phyloP scores from a whole-genome alignment of 2,888 invertebrate species.

The Neoscelio sp. region DNA sequence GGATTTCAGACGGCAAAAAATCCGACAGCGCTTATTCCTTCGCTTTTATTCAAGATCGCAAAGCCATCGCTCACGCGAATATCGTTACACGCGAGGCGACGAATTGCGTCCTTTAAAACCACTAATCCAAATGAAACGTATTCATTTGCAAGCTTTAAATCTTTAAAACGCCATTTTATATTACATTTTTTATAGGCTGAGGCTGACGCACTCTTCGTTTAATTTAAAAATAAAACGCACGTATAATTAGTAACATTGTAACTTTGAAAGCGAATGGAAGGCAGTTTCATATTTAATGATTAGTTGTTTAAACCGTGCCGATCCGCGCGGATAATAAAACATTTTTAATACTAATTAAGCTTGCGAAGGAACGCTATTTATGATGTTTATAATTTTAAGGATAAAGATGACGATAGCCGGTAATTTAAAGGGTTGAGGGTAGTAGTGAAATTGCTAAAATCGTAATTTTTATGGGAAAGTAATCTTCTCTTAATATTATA shows the following conservation, averaged over 20 bases:
- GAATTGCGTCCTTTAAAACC: slow-evolving; percentile 20
- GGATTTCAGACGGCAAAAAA: too few relatives aligned
- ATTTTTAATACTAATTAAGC: slow-evolving; percentile 25
- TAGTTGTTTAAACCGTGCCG: slow-evolving; percentile 11
- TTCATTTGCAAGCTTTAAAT: slow-evolving; percentile 36
- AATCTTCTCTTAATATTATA: too few relatives aligned
- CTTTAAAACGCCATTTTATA: slow-evolving; percentile 7
- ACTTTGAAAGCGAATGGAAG: slow-evolving; percentile 9
- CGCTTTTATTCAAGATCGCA: too few relatives aligned
- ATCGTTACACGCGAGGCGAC: not conserved
- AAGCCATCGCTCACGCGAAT: not conserved
- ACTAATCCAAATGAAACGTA: slow-evolving; percentile 38
- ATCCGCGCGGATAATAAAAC: slow-evolving; percentile 7
- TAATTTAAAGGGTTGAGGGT: too few relatives aligned
- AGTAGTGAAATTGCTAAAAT: too few relatives aligned
- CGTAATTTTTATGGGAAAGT: too few relatives aligned
- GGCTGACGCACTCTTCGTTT: too few relatives aligned
- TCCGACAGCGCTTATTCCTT: too few relatives aligned
- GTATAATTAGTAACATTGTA: slow-evolving; percentile 20
- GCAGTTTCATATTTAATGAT: slow-evolving; percentile 21
- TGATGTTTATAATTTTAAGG: too few relatives aligned
- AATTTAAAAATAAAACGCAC: slow-evolving; percentile 27
- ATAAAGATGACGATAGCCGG: too few relatives aligned
- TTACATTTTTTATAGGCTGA: slow-evolving; percentile 8
- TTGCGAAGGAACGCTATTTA: not conserved